These are phyloP conservation scores for Turnix velox DNA, from an alignment of 2,113 vertebrate genomes.

Conservation along the genomic window DNA sequence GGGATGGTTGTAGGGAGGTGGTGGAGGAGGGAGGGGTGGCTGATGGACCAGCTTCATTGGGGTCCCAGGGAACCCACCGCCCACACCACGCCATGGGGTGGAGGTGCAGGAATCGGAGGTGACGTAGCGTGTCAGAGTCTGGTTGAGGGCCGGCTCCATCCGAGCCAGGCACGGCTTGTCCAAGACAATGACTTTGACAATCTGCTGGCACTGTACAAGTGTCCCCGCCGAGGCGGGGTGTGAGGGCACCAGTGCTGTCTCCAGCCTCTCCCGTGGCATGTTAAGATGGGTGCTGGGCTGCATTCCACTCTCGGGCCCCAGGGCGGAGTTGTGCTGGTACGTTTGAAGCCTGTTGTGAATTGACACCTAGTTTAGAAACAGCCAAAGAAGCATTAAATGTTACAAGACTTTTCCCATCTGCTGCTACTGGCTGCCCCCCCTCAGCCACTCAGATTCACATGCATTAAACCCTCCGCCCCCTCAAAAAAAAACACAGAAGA, in stretches of 20 bases:
- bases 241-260: constrained; percentile 75
- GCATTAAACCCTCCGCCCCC: not conserved
- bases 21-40: constrained; percentile 90
- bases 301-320: constrained; percentile 84
- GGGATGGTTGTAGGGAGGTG: constrained; percentile 94
- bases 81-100: constrained; percentile 78
- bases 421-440: constrained; percentile 71
- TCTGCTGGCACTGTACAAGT: constrained; percentile 98
- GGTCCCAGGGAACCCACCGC: constrained; percentile 73
- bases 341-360: constrained; percentile 99
- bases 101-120: constrained; percentile 89
- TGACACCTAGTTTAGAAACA: constrained; percentile 99
- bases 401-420: constrained; percentile 89
- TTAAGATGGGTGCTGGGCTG: constrained; percentile 85
- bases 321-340: constrained; percentile 92
- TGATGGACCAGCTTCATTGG: constrained; percentile 82
- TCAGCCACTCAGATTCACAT: not conserved
- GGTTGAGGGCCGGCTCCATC: constrained; percentile 93
- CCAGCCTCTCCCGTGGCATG: constrained; percentile 77
- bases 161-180: constrained; percentile 92
- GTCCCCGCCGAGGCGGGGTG: constrained; percentile 87
- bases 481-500: fast-evolving
- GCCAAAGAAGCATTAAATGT: constrained; percentile 98
- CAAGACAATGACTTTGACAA: constrained; percentile 98
- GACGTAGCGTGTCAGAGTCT: constrained; percentile 88